Base-by-base conservation (phyloP, 2,797 vertebrate genomes). In the Peromyscus melanophrys region DNA sequence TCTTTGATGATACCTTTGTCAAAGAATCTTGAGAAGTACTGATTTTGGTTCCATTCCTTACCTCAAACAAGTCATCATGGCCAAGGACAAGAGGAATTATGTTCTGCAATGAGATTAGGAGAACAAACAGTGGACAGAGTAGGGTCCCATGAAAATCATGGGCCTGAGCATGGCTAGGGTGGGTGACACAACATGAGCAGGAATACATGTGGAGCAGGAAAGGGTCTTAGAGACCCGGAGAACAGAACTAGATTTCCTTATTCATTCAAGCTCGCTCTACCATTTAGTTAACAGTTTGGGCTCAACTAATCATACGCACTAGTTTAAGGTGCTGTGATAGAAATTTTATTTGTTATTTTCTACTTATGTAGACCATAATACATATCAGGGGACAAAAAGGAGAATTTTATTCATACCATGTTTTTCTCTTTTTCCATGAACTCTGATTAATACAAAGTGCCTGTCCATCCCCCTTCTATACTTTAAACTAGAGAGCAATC, bases 21-120 rank as follows among this genome's bases (percentile, higher is more conserved):
- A 92, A 92, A 89, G 78, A 46, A 55, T 94, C 67, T 91, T 69
- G 13, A 61, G 16, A 92, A 91, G 23, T n/a, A 52, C 57, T 65
- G 46, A 14, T 10, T 81, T 89, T 46, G n/a, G 19, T 65, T 31
- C 49, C 8, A 71, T 77, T 75, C 46, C 57, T 92, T 27, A 8
- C 2, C 21, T 37, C 59, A 46, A 88, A 57, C 65, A 92, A 67
- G 55, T 49, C n/a, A 55, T 27, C 43, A 59, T 63, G 37, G 31
- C 17, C 17, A 71, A 90, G 12, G 31, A 16, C 73, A 95, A 59
- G 31, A 3, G 71, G 46, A 31, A 13, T 78, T 90, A 61, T 89
- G 0, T 37, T 86, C 43, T 86, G 63, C 6, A 9, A 1, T 11
- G 17, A 52, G 31, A 27, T 4, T 52, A 69, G 10, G 17, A 46